These are phyloP conservation scores for Coecobrya sp. DNA, from an alignment of 2,888 invertebrate genomes.

Conservation along the genomic window DNA sequence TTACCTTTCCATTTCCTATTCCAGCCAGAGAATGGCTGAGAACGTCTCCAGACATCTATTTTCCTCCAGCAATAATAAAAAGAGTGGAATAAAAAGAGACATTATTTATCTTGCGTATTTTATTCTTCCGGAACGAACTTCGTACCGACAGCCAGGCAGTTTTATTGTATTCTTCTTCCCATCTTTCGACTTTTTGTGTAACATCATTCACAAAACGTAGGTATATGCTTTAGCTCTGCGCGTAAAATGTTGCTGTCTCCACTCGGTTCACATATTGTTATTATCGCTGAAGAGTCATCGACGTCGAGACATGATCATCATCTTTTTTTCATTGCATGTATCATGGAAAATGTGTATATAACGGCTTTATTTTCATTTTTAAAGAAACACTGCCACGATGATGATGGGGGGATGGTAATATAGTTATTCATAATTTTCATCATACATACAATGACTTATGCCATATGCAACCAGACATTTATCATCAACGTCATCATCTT, in stretches of 20 bases:
- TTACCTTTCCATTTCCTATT: background rate
- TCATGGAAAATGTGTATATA: constrained; percentile 28
- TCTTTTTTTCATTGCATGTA: constrained; percentile 7
- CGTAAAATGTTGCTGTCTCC: background rate
- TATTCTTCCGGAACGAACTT: background rate
- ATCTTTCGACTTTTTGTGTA: too few species aligned
- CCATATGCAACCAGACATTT: constrained; percentile 53
- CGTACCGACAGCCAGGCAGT: background rate
- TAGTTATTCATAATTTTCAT: constrained; percentile 40
- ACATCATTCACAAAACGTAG: too few species aligned
- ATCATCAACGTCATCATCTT: background rate
- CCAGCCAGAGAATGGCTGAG: background rate
- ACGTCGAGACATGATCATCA: constrained; percentile 4
- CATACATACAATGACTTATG: constrained; percentile 22
- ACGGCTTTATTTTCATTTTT: constrained; percentile 44
- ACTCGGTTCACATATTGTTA: background rate
- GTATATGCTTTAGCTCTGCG: too few species aligned
- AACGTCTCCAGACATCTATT: constrained; percentile 1
- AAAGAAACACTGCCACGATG: background rate
- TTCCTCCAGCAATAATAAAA: background rate
- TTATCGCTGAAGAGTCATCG: background rate
- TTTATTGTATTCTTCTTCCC: background rate
- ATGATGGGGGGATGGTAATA: background rate
- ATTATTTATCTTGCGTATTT: background rate
- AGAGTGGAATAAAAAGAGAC: constrained; percentile 12